These are phyloP conservation scores for Diadema setosum DNA, from an alignment of 35 echinoderm and acorn worm species.

Conservation along the genomic window DNA sequence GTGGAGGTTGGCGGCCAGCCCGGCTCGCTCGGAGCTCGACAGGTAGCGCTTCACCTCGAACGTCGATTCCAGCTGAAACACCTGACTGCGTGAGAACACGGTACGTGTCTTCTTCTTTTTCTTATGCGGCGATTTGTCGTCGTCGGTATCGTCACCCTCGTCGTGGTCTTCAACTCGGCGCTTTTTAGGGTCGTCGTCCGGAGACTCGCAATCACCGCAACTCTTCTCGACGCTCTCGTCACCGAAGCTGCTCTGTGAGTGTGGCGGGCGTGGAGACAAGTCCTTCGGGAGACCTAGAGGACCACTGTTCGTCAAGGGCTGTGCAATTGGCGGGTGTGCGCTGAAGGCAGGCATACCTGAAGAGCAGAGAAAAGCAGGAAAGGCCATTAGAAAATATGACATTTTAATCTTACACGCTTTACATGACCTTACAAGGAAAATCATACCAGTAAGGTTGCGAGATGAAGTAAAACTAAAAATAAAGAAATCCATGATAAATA, in stretches of 20 bases:
- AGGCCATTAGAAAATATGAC: too few species aligned
- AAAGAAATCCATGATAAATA: too few species aligned
- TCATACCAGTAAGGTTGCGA: too few species aligned
- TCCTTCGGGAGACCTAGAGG: background rate
- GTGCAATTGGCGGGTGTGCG: background rate
- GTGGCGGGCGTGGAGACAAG: background rate
- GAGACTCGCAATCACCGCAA: background rate
- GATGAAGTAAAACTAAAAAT: too few species aligned
- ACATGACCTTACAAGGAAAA: too few species aligned
- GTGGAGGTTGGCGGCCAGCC: slow-evolving; percentile 79
- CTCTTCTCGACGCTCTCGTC: background rate
- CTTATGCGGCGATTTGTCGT: slow-evolving; percentile 42
- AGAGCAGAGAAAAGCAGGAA: background rate
- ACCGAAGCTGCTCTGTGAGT: background rate
- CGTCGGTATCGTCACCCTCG: slow-evolving; percentile 34
- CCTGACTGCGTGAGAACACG: slow-evolving; percentile 94
- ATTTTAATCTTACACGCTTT: too few species aligned
- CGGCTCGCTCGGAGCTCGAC: slow-evolving; percentile 93
- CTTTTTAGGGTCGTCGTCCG: background rate
- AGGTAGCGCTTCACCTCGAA: slow-evolving; percentile 97
- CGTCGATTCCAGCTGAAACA: slow-evolving; percentile 97
- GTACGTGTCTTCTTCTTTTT: slow-evolving; percentile 98
- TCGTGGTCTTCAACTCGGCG: background rate
- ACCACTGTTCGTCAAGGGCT: background rate
- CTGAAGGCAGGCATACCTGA: background rate